Percentiles rank a stretch among this genome's conserved stretches.
phyloP scores from a whole-genome alignment of 2,113 vertebrate species.

The Emydocephalus ijimae region DNA sequence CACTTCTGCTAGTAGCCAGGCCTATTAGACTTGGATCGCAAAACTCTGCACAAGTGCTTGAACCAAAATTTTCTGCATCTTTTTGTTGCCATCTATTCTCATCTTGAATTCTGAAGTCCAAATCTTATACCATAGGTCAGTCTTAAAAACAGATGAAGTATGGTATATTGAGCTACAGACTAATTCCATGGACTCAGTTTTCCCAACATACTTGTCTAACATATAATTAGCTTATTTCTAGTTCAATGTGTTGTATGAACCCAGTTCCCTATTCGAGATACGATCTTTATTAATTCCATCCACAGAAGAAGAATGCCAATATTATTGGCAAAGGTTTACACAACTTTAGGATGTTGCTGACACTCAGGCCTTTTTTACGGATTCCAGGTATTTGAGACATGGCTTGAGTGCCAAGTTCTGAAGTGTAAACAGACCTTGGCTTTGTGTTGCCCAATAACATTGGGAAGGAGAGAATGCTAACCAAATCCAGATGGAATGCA shows the following conservation, averaged over 20 bases:
- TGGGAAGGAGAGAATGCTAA: slow-evolving; percentile 11
- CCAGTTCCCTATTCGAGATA: neutral
- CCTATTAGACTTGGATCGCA: neutral
- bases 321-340: slow-evolving; percentile 9
- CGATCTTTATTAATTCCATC: neutral
- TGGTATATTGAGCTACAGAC: neutral
- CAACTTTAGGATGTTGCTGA: slow-evolving; percentile 3
- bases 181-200: neutral
- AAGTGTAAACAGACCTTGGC: slow-evolving; percentile 21
- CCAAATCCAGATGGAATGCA: slow-evolving; percentile 19
- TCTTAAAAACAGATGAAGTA: neutral
- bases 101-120: neutral
- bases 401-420: slow-evolving; percentile 9
- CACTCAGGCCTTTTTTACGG: neutral
- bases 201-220: neutral
- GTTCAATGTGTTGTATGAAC: neutral
- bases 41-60: neutral
- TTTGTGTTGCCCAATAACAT: slow-evolving; percentile 22
- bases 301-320: slow-evolving; percentile 13
- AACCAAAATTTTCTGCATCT: neutral
- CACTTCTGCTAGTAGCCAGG: neutral
- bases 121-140: neutral
- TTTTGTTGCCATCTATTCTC: neutral
- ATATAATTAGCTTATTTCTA: neutral
- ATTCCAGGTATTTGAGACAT: slow-evolving; percentile 27